phyloP scores from a whole-genome alignment of 2,888 invertebrate genomes.

The Zaprionus obscuricornis region DNA sequence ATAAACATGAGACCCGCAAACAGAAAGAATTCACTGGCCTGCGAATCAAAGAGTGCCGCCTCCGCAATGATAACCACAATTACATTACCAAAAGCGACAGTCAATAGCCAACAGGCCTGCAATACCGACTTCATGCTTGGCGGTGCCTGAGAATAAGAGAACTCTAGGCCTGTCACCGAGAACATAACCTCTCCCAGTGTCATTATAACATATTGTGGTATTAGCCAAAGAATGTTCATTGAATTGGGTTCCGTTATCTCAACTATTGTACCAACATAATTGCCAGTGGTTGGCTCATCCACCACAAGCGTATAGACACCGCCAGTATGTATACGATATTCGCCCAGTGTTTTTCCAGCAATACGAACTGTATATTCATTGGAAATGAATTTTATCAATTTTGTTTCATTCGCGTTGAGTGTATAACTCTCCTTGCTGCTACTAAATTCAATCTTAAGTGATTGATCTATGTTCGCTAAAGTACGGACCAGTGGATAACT shows the following conservation, averaged over 20 bases:
- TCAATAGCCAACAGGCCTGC: conserved; percentile 96
- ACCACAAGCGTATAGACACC: conserved; percentile 82
- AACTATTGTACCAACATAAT: conserved; percentile 27
- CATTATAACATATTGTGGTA: conserved; percentile 89
- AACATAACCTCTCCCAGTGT: conserved; percentile 87
- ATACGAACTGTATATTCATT: conserved; percentile 62
- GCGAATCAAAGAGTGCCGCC: conserved; percentile 88
- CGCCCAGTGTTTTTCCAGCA: conserved; percentile 24
- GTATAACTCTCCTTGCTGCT: conserved; percentile 51
- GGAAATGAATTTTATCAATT: conserved; percentile 55
- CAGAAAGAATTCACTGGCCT: conserved; percentile 94
- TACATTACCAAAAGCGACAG: conserved; percentile 96
- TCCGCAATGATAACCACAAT: conserved; percentile 96
- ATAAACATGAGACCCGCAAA: conserved; percentile 94
- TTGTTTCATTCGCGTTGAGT: conserved; percentile 47
- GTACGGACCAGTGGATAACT: conserved; percentile 75
- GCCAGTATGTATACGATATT: conserved; percentile 71
- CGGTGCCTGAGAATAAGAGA: conserved; percentile 89
- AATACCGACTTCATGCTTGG: conserved; percentile 96
- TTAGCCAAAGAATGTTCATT: conserved; percentile 86
- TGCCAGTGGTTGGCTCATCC: conserved; percentile 10
- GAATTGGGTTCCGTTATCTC: conserved; percentile 83
- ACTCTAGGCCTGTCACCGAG: conserved; percentile 88
- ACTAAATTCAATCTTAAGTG: conserved; percentile 60
- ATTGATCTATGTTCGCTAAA: conserved; percentile 61